Conservation (phyloP, 2,797 vertebrate genomes). For the Notamacropus eugenii region DNA sequence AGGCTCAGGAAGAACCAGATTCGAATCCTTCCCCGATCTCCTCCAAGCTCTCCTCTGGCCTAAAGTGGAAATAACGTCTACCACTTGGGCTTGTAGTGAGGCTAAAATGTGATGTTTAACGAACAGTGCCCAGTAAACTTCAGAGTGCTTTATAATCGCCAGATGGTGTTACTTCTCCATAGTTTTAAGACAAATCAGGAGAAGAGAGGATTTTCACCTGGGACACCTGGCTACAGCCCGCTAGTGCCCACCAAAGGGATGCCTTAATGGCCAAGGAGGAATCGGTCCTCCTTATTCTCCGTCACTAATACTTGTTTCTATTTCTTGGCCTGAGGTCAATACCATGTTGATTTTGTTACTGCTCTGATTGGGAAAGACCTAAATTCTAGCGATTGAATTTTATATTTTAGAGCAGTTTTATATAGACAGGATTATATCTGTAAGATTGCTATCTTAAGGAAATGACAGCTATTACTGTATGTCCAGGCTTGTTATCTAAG, state of each 20-base stretch:
- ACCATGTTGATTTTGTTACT: background rate
- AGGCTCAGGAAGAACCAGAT: background rate
- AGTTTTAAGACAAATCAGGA: background rate
- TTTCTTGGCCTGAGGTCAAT: background rate
- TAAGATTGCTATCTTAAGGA: constrained; percentile 30
- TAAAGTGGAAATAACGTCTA: background rate
- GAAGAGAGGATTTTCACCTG: background rate
- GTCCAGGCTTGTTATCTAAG: constrained; percentile 18
- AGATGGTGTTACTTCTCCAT: background rate
- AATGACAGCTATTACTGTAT: constrained; percentile 15
- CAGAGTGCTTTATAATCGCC: background rate
- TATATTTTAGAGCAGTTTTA: background rate
- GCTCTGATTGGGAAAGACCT: constrained; percentile 2
- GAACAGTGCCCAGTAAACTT: background rate
- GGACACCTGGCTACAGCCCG: background rate
- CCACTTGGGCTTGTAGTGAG: background rate
- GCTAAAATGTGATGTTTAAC: background rate
- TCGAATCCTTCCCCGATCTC: background rate
- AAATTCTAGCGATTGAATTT: background rate
- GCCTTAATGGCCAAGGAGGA: background rate
- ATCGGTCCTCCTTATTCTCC: background rate
- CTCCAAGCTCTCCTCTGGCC: background rate
- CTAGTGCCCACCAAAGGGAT: background rate
- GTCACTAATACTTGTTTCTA: background rate
- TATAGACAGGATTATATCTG: constrained; percentile 6